Conservation (phyloP, 2,797 vertebrate species). For the Anniella stebbinsi region DNA sequence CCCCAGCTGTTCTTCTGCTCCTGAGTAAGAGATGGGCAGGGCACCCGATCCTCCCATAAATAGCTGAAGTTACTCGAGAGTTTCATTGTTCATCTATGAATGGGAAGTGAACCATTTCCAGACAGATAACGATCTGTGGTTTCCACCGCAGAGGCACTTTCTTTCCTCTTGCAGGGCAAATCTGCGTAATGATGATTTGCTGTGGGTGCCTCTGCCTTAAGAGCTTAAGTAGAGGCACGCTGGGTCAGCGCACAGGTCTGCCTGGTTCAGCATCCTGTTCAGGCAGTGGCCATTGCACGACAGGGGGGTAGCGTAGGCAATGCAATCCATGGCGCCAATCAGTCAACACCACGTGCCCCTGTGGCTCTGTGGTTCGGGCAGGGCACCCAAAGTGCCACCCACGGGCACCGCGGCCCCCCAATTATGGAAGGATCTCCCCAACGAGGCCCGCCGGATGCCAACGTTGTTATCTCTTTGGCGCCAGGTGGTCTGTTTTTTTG, state of each 20-base stretch:
- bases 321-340: neutral
- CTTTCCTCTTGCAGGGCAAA: no score
- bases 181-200: neutral
- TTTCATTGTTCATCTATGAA: neutral
- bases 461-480: no score
- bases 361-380: no score
- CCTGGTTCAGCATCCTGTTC: neutral
- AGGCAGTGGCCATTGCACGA: no score
- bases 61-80: no score
- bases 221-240: no score
- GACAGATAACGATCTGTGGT: constrained; percentile 1
- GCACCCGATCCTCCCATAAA: neutral
- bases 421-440: no score
- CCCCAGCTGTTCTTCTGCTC: neutral
- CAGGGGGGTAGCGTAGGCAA: neutral
- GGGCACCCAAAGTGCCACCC: no score
- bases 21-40: neutral
- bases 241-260: neutral
- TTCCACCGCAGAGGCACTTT: neutral
- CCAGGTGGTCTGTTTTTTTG: no score
- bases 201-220: neutral
- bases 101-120: neutral
- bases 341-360: no score
- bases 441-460: no score
- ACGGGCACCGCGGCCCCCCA: no score